phyloP scores from a whole-genome alignment of 1,140 invertebrate species.

The Lordiphosa mommai region DNA sequence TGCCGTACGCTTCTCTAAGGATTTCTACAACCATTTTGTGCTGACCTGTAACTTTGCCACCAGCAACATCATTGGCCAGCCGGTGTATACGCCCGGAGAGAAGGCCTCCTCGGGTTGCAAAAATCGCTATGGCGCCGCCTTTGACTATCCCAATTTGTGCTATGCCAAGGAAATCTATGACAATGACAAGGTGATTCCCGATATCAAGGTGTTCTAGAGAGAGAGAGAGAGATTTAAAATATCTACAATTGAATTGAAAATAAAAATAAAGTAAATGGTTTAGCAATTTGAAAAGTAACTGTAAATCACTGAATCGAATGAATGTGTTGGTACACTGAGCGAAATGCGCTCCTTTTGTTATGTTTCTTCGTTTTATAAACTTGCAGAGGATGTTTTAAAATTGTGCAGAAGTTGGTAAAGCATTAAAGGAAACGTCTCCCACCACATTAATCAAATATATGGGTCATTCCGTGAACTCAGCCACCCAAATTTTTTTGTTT shows the following conservation, averaged over 20 bases:
- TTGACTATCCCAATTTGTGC: slow-evolving; percentile 47
- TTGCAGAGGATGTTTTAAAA: no score
- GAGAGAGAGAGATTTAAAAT: not conserved
- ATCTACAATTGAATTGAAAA: not conserved
- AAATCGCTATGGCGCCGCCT: slow-evolving; percentile 44
- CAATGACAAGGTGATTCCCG: slow-evolving; percentile 41
- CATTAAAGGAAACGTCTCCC: no score
- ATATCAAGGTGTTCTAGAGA: slow-evolving; percentile 18
- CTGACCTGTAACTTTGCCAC: slow-evolving; percentile 55
- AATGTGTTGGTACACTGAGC: no score
- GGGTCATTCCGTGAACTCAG: no score
- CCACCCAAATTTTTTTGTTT: no score
- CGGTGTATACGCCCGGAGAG: slow-evolving; percentile 48
- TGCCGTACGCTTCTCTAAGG: slow-evolving; percentile 44
- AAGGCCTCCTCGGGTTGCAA: slow-evolving; percentile 43
- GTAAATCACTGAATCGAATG: no score
- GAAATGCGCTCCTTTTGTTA: no score
- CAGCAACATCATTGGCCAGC: slow-evolving; percentile 45
- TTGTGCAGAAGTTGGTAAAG: no score
- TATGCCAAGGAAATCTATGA: slow-evolving; percentile 65
- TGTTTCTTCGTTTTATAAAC: no score
- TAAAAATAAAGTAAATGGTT: not conserved
- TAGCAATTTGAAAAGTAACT: not conserved
- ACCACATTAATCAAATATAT: no score
- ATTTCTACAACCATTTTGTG: slow-evolving; percentile 53